A percentile compares a stretch with the other conserved stretches of the same genome.
These are phyloP conservation scores for Drosophila kambysellisi DNA, from an alignment of 2,888 invertebrate genomes.

Conservation along the genomic window DNA sequence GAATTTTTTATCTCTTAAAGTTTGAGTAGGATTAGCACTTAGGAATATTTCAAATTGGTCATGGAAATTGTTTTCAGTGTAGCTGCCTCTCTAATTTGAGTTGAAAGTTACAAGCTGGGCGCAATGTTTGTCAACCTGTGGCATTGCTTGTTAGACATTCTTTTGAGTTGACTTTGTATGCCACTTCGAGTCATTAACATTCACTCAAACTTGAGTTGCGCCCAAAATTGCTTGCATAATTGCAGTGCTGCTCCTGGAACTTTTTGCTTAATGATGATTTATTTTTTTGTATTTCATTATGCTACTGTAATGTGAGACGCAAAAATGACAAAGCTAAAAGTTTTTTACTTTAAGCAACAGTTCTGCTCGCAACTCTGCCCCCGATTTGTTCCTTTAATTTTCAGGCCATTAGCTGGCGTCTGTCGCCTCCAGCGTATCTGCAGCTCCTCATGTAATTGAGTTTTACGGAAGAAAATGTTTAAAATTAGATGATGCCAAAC, in stretches of 20 bases:
- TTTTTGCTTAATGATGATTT: constrained; percentile 29
- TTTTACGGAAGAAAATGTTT: constrained; percentile 55
- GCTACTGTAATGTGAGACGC: constrained; percentile 44
- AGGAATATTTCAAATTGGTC: neutral
- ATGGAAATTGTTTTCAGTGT: neutral
- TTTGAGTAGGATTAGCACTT: neutral
- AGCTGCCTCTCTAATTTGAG: constrained; percentile 39
- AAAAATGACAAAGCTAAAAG: constrained; percentile 47
- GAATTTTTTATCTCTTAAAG: neutral
- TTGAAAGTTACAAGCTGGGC: constrained; percentile 27
- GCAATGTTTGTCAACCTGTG: constrained; percentile 65
- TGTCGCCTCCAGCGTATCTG: constrained; percentile 20
- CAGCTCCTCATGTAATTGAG: constrained; percentile 63
- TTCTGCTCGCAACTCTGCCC: neutral
- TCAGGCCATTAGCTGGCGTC: constrained; percentile 70
- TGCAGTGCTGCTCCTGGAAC: constrained; percentile 52
- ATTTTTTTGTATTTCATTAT: constrained; percentile 71
- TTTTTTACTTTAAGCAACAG: constrained; percentile 40
- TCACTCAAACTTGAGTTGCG: constrained; percentile 50
- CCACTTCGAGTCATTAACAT: constrained; percentile 75
- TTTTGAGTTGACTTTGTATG: constrained; percentile 53
- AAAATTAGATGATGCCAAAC: constrained; percentile 65
- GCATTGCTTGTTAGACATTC: constrained; percentile 26
- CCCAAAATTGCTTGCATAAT: constrained; percentile 70
- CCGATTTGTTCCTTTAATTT: constrained; percentile 52